A percentile compares a stretch with the other conserved stretches of the same genome.
These are phyloP conservation scores for Mormyrus lacerda DNA, from an alignment of 2,113 vertebrate genomes.

Conservation along the genomic window DNA sequence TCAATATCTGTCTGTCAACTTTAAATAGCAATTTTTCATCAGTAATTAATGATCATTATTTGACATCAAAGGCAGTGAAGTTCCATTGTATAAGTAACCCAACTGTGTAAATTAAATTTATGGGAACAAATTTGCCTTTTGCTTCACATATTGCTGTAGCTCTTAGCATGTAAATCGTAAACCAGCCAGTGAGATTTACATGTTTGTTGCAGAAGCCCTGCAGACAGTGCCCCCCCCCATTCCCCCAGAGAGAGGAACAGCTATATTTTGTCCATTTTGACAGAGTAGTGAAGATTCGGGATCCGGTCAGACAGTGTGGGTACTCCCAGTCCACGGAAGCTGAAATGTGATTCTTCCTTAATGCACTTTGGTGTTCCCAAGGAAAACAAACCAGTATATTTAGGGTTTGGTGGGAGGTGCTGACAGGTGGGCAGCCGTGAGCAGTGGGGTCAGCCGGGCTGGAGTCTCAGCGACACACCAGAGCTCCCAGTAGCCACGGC, in stretches of 20 bases:
- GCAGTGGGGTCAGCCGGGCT: background rate
- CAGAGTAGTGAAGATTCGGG: background rate
- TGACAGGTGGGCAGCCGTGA: background rate
- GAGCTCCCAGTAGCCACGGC: background rate
- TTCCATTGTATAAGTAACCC: background rate
- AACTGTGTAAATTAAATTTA: background rate
- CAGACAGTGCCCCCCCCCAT: background rate
- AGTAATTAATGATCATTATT: background rate
- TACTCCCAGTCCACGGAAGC: background rate
- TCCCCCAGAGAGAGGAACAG: background rate
- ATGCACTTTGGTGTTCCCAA: background rate
- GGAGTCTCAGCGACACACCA: background rate
- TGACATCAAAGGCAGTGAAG: background rate
- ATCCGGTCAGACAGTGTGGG: background rate
- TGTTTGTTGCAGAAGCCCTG: background rate
- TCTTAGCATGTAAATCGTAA: background rate
- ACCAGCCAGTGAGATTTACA: background rate
- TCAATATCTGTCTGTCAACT: background rate
- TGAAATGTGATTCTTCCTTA: background rate
- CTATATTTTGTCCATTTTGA: background rate
- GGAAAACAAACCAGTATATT: background rate
- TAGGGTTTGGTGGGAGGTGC: background rate
- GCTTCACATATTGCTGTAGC: background rate
- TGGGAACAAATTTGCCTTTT: background rate
- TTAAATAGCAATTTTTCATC: background rate